Base-by-base conservation (phyloP, 2,113 vertebrate species). In the Strix uralensis region DNA sequence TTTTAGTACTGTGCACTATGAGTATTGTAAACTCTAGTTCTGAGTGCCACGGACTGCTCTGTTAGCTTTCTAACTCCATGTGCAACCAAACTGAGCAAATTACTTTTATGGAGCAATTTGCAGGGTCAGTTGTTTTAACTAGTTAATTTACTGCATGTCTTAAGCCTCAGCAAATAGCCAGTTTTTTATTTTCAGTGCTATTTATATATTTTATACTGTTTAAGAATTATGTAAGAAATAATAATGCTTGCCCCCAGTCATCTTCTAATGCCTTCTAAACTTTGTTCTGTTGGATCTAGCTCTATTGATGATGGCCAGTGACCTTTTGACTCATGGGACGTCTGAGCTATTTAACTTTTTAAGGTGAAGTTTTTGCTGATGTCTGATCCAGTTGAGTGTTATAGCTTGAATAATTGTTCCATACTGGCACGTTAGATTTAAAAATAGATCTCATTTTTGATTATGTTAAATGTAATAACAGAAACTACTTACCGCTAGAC, bases 261-360 rank as follows among this genome's bases (percentile, higher is more conserved):
- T n/a, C 20, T 9, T 62, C 32, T 70, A 42, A 26, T n/a, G 20
- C 29, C 58, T 83, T 93, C 34, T 73, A 36, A 66, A 25, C 71
- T 52, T 22, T 0, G 0, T 17, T 67, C 30, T 77, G 21, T 55
- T 74, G 18, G 12, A 21, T 52, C 22, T 23, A 6, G 13, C 54
- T 81, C 49, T 82, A 6, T 30, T 58, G 21, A 54, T 61, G 42
- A 55, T 55, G 49, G 23, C 32, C 46, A 67, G 32, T 66, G 44
- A 55, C 61, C 47, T 93, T 88, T 47, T 83, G 46, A 59, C 19
- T 71, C 4, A 6, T 44, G 26, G 30, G 40, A 46, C 2, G 1
- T 61, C 38, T 74, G 23, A 84, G 21, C 23, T 73, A 30, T 81
- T 57, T 59, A 52, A 32, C 52, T 59, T 91, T 34, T 58, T 55